phyloP scores from a whole-genome alignment of 2,888 invertebrate species.

The Cosmopolites sordidus region DNA sequence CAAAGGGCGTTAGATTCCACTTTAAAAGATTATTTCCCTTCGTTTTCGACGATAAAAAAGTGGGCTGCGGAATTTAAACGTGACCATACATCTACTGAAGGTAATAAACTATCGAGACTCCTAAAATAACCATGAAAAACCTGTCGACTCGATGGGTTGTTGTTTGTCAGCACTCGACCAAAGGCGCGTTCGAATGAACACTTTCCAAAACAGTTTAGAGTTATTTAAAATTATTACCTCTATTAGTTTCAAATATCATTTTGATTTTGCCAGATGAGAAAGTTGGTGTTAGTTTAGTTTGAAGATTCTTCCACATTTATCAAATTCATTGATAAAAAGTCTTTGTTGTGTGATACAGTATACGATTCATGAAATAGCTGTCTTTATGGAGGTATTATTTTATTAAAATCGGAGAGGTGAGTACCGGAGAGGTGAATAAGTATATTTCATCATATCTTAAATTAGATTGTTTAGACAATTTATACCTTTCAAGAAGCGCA shows the following conservation, averaged over 20 bases:
- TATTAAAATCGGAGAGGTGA: conserved; percentile 4
- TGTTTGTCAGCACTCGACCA: too few species aligned
- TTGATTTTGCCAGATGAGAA: conserved; percentile 62
- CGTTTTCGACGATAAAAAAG: too few species aligned
- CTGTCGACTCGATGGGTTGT: too few species aligned
- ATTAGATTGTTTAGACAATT: neutral
- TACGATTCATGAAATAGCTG: conserved; percentile 13
- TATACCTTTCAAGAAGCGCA: neutral
- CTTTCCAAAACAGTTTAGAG: too few species aligned
- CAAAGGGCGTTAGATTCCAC: too few species aligned
- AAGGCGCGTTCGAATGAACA: too few species aligned
- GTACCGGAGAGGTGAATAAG: conserved; percentile 3
- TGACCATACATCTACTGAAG: too few species aligned
- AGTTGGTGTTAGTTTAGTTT: conserved; percentile 49
- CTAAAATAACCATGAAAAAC: too few species aligned
- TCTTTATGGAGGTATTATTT: conserved; percentile 12
- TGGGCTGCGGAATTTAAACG: too few species aligned
- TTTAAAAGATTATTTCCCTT: too few species aligned
- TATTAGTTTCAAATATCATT: conserved; percentile 1
- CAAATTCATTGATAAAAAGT: conserved; percentile 1
- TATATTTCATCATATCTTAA: conserved; percentile 13
- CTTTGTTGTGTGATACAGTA: conserved; percentile 14
- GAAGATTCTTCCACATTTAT: conserved; percentile 11
- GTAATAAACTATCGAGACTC: too few species aligned
- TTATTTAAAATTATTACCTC: too few species aligned